Base-by-base conservation (phyloP, 2,888 invertebrate species). In the Leptopterna dolabrata region DNA sequence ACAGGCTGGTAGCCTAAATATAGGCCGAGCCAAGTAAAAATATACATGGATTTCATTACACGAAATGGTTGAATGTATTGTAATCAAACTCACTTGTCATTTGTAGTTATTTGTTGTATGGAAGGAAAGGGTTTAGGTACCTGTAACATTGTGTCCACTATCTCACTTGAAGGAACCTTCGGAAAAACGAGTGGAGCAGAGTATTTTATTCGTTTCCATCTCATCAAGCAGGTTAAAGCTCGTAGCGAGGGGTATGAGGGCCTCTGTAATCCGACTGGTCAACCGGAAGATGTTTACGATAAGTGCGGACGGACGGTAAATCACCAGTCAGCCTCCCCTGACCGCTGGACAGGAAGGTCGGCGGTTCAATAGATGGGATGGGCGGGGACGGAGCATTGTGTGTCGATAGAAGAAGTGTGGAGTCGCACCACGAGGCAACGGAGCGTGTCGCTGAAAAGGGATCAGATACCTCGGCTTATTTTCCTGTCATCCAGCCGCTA, bases 271-370 rank as follows among this genome's bases (percentile, higher is more conserved):
- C 78, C 41, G 45, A 36, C 78, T 73, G 41, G 41, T 78, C 43
- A 43, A 78, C 78, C 45, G 78, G 45, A 78, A 78, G 78, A 45
- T 78, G 78, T 78, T 78, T 78, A 78, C 78, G 78, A 78, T 78
- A 78, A 78, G 78, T 78, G 78, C 14, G 14, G 78, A 43, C 27
- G 78, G 45, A 45, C 73, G 45, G 78, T 45, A 45, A 45, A 45
- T 78, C 78, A 78, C 45, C 78, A 24, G 55, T 55, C 55, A 55
- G 55, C 19, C 55, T 19, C 55, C 55, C 3, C 51, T 16, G 51
- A 43, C 43, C 43, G 27, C 24, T 24, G 27, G 7, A 27, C 27
- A 27, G 19, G 63, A 63, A 19, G 24, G 24, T 1, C 1, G 24
- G 19, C 9, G 63, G 19, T 36, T 63, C 63, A 24, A 63, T 63